Percentiles rank a stretch among this genome's conserved stretches.
These are phyloP conservation scores for Metopia argyrocephala DNA, from an alignment of 2,888 invertebrate genomes.

Conservation along the genomic window DNA sequence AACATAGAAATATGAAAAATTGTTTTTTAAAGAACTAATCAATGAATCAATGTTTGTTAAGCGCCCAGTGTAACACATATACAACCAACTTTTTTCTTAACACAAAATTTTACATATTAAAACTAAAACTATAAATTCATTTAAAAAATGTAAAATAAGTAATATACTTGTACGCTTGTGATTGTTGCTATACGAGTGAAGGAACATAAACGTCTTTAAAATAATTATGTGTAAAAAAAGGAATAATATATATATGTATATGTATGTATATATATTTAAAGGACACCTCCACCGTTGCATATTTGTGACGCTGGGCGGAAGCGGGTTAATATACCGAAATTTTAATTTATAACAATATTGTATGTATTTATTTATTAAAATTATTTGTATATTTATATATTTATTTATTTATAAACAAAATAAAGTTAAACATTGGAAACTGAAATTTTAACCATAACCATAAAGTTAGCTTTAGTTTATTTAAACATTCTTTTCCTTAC, in stretches of 20 bases:
- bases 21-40: too few relatives aligned
- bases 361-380: conserved; percentile 50
- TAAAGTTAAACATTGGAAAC: conserved; percentile 34
- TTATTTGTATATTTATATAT: conserved; percentile 66
- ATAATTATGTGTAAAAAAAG: too few relatives aligned
- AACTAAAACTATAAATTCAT: conserved; percentile 12
- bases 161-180: conserved; percentile 15
- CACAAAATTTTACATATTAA: conserved; percentile 60
- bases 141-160: conserved; percentile 24
- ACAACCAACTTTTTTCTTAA: conserved; percentile 62
- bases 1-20: too few relatives aligned
- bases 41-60: conserved; percentile 67
- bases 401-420: conserved; percentile 44
- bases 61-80: conserved; percentile 76
- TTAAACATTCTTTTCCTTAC: neutral
- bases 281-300: conserved; percentile 72
- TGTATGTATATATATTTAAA: conserved; percentile 36
- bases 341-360: conserved; percentile 35
- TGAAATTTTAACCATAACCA: too few relatives aligned
- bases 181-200: too few relatives aligned
- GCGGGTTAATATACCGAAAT: conserved; percentile 69
- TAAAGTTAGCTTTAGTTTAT: too few relatives aligned
- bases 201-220: too few relatives aligned
- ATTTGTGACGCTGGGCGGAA: conserved; percentile 77
- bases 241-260: too few relatives aligned